Conservation (phyloP, 2,888 invertebrate species). For the Terebella lapidaria region DNA sequence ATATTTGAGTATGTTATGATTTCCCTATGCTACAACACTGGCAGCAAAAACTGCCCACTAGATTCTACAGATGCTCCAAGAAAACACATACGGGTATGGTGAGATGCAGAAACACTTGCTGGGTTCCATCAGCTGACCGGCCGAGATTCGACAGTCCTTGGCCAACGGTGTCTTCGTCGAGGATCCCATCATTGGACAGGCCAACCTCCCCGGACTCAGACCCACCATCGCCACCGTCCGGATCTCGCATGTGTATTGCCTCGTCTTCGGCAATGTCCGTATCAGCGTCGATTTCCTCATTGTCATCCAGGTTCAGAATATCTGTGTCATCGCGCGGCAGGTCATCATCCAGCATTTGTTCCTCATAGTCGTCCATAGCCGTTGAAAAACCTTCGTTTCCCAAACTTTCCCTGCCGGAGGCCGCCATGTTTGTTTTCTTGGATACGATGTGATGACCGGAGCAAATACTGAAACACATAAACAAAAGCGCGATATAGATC, state of each 20-base stretch:
- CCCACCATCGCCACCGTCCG: neutral
- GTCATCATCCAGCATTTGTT: neutral
- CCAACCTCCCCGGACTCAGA: neutral
- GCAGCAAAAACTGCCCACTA: too few species aligned
- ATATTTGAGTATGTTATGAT: too few species aligned
- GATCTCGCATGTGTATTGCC: neutral
- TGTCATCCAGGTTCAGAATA: slow-evolving; percentile 1
- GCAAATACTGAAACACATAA: too few species aligned
- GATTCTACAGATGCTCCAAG: too few species aligned
- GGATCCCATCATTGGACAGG: slow-evolving; percentile 5
- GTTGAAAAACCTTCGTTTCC: neutral
- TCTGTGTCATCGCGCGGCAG: neutral
- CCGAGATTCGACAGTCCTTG: slow-evolving; percentile 46
- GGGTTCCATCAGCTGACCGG: slow-evolving; percentile 44
- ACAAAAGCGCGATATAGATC: too few species aligned
- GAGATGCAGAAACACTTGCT: slow-evolving; percentile 46
- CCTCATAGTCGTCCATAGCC: neutral
- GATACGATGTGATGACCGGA: too few species aligned
- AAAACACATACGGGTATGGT: slow-evolving; percentile 39
- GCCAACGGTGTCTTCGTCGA: slow-evolving; percentile 48
- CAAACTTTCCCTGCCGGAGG: neutral
- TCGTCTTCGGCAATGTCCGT: neutral
- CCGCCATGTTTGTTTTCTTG: slow-evolving; percentile 4
- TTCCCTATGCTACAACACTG: too few species aligned
- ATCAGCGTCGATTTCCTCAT: neutral